Evolutionary conservation across 1,140 invertebrate genomes (phyloP).

Genomic region (Lamellibrachia luymesi): DNA sequence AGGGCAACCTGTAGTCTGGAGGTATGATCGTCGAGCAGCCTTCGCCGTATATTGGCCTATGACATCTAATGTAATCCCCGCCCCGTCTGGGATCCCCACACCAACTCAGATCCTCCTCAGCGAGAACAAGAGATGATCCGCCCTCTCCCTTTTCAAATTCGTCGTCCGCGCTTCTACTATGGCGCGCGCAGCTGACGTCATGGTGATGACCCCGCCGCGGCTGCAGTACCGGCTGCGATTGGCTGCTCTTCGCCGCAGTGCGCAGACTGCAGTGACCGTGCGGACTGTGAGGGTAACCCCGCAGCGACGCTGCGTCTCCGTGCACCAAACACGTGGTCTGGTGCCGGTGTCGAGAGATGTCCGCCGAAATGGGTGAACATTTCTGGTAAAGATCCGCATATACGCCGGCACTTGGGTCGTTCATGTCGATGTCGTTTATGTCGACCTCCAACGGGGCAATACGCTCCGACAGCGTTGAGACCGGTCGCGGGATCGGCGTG

Average conservation of each 20-base stretch:
- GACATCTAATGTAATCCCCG: background rate
- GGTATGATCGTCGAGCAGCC: background rate
- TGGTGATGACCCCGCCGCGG: background rate
- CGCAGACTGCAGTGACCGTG: background rate
- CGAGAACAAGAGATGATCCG: background rate
- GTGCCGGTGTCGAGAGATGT: background rate
- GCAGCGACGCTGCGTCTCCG: background rate
- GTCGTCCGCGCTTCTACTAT: background rate
- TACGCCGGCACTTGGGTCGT: background rate
- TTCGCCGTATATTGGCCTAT: background rate
- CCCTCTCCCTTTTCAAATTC: background rate
- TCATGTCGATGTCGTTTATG: background rate
- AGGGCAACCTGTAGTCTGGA: background rate
- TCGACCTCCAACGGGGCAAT: background rate
- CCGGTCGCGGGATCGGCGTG: background rate
- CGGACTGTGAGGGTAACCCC: background rate
- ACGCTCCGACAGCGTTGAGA: background rate
- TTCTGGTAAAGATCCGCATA: background rate
- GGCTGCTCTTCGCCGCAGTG: background rate
- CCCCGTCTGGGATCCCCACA: background rate
- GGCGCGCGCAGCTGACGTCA: background rate
- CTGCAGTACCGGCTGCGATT: background rate
- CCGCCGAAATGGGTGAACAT: background rate
- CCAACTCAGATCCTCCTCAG: background rate
- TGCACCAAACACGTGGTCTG: background rate